These are phyloP conservation scores for Ceratotherium simum DNA, from an alignment of 2,113 vertebrate species.

Conservation along the genomic window DNA sequence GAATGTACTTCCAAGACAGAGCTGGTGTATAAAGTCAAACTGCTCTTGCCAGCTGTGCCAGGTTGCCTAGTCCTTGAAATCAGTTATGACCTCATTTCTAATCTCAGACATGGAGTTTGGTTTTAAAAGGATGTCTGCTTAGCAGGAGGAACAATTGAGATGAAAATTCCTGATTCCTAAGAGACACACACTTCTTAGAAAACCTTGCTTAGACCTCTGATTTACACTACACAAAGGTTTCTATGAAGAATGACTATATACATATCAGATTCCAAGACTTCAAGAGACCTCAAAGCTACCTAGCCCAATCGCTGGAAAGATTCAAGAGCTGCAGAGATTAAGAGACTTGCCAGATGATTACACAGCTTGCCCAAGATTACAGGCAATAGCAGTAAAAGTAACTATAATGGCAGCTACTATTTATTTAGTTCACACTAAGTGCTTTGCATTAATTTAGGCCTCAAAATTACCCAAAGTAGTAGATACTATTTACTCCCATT, in stretches of 20 bases:
- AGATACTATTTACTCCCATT: not conserved
- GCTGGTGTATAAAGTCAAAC: not conserved
- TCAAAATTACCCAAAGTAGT: not conserved
- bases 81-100: slow-evolving; percentile 26
- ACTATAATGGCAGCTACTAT: not conserved
- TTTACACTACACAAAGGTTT: not conserved
- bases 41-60: not conserved
- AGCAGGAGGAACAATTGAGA: not conserved
- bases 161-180: slow-evolving; percentile 44
- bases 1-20: not conserved
- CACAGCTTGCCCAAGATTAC: not conserved
- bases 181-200: not conserved
- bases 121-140: not conserved
- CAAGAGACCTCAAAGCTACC: not conserved
- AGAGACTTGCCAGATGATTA: not conserved
- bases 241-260: not conserved
- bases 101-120: not conserved
- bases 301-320: not conserved
- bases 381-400: not conserved
- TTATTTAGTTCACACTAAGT: not conserved
- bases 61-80: not conserved
- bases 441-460: not conserved
- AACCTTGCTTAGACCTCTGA: not conserved
- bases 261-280: not conserved
- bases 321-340: not conserved